A percentile compares a stretch with the other conserved stretches of the same genome.
phyloP scores from a whole-genome alignment of 2,888 invertebrate species.

The Unio delphinus region DNA sequence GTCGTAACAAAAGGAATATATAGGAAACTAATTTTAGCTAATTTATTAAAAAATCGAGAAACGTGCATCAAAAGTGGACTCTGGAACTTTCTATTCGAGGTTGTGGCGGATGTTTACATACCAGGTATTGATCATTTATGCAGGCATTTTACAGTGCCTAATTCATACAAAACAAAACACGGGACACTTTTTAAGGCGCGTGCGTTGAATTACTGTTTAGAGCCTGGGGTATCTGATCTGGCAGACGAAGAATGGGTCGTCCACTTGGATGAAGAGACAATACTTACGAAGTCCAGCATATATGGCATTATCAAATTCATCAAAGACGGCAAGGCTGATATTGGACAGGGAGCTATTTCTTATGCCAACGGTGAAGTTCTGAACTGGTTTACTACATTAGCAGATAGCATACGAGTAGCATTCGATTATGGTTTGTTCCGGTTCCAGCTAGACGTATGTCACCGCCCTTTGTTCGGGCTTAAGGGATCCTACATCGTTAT shows the following conservation, averaged over 20 bases:
- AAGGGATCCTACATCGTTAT: constrained; percentile 34
- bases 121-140: constrained; percentile 7
- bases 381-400: constrained; percentile 29
- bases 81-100: constrained; percentile 29
- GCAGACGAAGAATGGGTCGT: constrained; percentile 52
- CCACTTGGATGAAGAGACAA: constrained; percentile 55
- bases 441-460: constrained; percentile 19
- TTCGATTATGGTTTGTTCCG: constrained; percentile 28
- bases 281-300: constrained; percentile 41
- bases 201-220: constrained; percentile 49
- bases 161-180: constrained; percentile 25
- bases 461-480: constrained; percentile 24
- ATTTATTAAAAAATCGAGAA: constrained; percentile 25
- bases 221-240: constrained; percentile 33
- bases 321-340: constrained; percentile 35
- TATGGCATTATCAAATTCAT: constrained; percentile 49
- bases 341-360: constrained; percentile 47
- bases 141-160: constrained; percentile 42
- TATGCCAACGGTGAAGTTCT: constrained; percentile 23
- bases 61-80: constrained; percentile 24
- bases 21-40: constrained; percentile 35
- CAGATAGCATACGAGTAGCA: constrained; percentile 22
- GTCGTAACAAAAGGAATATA: constrained; percentile 46
- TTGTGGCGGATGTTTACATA: constrained; percentile 42
- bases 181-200: constrained; percentile 44